Evolutionary conservation across 1,140 invertebrate species (phyloP), one percentile per base, ranked within the genome.

Genomic region (Eriocheir sinensis): DNA sequence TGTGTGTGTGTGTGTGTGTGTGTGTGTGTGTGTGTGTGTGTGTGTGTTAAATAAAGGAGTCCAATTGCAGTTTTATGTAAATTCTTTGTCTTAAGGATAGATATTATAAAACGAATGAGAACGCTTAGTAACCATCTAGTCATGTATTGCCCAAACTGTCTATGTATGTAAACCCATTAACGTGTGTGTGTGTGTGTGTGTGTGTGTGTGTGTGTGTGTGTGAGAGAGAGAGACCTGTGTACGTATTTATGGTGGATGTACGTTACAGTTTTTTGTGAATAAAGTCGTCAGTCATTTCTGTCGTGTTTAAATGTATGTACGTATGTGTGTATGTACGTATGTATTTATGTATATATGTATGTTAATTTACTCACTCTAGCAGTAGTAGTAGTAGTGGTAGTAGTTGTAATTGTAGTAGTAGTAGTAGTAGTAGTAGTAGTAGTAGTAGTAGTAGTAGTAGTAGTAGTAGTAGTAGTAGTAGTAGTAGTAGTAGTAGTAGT

Each of bases 101-200:
- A 15, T 15, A 72, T n/a, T 15, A n/a, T 72, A n/a, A 72, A 72
- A 72, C n/a, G n/a, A 72, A 72, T 15, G 60, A 72, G 60, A n/a
- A 72, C 12, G 12, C 12, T 72, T 72, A n/a, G 12, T 72, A 72
- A 72, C 60, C 60, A 15, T n/a, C 12, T n/a, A 15, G n/a, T n/a
- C n/a, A 72, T 15, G 60, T 15, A 72, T n/a, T 15, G 17, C 4
- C n/a, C 34, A 27, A 21, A 30, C 36, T 89, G 3, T 53, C 0
- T 48, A 6, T 48, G 3, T 40, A 17, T 2, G 30, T 89, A 3
- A 44, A 6, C 30, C 21, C 27, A n/a, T 90, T n/a, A 53, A 27
- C 53, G 40, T 90, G 40, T 90, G 40, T 90, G 40, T 90, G 40
- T 90, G 40, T 90, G 40, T 90, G 48, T 90, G 48, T 90, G 40